Evolutionary conservation across 2,113 vertebrate genomes (phyloP).

Genomic region (Engystomops pustulosus): DNA sequence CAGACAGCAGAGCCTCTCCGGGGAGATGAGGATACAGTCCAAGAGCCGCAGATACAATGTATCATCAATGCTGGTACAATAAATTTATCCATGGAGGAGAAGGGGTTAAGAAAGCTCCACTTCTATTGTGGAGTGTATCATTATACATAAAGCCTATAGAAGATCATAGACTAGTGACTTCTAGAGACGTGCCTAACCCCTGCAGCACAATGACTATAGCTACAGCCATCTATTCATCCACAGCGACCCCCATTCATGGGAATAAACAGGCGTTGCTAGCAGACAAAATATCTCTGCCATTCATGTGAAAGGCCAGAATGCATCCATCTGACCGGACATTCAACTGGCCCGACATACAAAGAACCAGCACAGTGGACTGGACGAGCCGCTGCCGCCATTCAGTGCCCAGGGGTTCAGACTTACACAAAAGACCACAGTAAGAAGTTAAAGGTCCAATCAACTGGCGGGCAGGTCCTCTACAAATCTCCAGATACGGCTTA

Average conservation of each 20-base stretch:
- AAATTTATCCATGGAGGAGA: not conserved
- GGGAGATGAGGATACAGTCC: not conserved
- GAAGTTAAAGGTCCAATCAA: slow-evolving; percentile 42
- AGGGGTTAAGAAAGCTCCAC: not conserved
- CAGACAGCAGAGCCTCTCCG: not conserved
- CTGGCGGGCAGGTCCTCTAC: not conserved
- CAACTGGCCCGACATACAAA: slow-evolving; percentile 35
- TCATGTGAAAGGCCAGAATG: slow-evolving; percentile 42
- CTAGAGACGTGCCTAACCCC: slow-evolving; percentile 10
- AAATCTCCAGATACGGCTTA: not conserved
- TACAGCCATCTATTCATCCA: slow-evolving; percentile 21
- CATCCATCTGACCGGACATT: slow-evolving; percentile 42
- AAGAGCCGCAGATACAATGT: not conserved
- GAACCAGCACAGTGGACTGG: not conserved
- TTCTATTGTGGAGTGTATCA: not conserved
- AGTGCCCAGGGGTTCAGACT: slow-evolving; percentile 14
- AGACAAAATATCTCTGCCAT: slow-evolving; percentile 43
- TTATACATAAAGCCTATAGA: slow-evolving; percentile 12
- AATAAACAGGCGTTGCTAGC: slow-evolving; percentile 18
- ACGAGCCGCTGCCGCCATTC: not conserved
- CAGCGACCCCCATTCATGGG: slow-evolving; percentile 41
- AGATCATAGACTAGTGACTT: slow-evolving; percentile 18
- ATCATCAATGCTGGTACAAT: not conserved
- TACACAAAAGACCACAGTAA: slow-evolving; percentile 20
- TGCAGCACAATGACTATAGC: slow-evolving; percentile 43